Evolutionary conservation across 1,140 invertebrate genomes (phyloP).

Genomic region (Meteorus sp.): DNA sequence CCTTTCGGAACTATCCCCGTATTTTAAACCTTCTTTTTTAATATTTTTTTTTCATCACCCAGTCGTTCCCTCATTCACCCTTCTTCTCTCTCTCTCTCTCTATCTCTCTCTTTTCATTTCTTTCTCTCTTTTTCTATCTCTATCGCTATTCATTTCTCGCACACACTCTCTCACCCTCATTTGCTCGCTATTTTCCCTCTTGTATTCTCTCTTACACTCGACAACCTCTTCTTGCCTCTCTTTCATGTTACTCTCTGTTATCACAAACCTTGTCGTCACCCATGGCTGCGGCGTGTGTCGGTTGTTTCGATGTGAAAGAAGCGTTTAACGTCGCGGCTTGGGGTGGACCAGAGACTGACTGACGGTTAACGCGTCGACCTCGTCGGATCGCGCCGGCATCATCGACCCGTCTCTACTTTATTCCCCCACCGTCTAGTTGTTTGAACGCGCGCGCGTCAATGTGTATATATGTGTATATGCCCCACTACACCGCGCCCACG

Average conservation of each 20-base stretch:
- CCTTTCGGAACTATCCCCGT: not conserved
- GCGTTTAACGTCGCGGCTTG: constrained; percentile 49
- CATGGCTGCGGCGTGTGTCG: constrained; percentile 53
- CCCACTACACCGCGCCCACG: constrained; percentile 15
- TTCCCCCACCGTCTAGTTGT: constrained; percentile 4
- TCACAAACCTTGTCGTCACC: constrained; percentile 55
- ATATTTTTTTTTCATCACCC: not conserved
- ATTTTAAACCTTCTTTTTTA: no score
- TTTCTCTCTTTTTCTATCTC: not conserved
- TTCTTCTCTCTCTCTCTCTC: not conserved
- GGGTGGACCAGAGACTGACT: constrained; percentile 56
- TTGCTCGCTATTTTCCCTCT: no score
- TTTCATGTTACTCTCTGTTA: constrained; percentile 5
- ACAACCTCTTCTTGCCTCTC: constrained; percentile 6
- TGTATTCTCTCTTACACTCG: constrained; percentile 13
- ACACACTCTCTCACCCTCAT: no score
- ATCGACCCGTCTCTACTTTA: constrained; percentile 47
- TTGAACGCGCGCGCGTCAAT: not conserved
- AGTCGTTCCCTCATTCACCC: constrained; percentile 16
- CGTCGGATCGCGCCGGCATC: constrained; percentile 53
- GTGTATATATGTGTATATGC: not conserved
- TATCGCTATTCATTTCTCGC: no score
- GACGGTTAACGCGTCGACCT: constrained; percentile 44
- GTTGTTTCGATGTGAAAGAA: constrained; percentile 46
- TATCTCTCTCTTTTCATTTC: constrained; percentile 13